phyloP scores from a whole-genome alignment of 1,140 invertebrate genomes.

The Gryllus bimaculatus region DNA sequence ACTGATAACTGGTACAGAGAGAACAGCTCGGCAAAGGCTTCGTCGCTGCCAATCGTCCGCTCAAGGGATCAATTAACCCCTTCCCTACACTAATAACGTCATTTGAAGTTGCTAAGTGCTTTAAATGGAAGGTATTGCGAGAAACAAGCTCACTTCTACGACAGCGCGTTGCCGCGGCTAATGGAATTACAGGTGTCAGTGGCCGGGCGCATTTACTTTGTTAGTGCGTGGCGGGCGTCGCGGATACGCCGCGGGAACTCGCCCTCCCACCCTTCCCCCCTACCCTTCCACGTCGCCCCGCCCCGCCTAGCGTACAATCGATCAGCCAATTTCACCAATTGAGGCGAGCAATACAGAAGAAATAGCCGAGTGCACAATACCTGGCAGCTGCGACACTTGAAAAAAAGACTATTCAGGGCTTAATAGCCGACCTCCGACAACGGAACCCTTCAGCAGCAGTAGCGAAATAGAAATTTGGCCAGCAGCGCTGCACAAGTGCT shows the following conservation, averaged over 20 bases:
- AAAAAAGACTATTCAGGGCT: too few species aligned
- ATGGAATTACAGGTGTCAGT: constrained; percentile 1
- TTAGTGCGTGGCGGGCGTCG: background rate
- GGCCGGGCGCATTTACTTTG: background rate
- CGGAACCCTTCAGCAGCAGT: too few species aligned
- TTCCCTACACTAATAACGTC: background rate
- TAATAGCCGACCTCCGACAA: too few species aligned
- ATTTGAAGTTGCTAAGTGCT: background rate
- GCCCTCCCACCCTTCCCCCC: background rate
- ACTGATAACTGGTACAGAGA: too few species aligned
- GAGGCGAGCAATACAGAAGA: background rate
- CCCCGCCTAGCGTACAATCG: background rate
- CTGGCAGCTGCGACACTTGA: background rate
- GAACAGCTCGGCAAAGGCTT: too few species aligned
- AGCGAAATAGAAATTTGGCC: too few species aligned
- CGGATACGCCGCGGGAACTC: too few species aligned
- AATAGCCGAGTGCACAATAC: background rate
- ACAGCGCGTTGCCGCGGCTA: background rate
- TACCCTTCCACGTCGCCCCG: background rate
- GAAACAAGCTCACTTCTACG: background rate
- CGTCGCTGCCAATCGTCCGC: too few species aligned
- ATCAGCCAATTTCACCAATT: background rate
- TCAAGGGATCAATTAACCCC: background rate
- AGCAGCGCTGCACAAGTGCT: too few species aligned
- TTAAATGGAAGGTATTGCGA: background rate